Evolutionary conservation across 2,888 invertebrate genomes (phyloP).

Genomic region (Phortica okadai): DNA sequence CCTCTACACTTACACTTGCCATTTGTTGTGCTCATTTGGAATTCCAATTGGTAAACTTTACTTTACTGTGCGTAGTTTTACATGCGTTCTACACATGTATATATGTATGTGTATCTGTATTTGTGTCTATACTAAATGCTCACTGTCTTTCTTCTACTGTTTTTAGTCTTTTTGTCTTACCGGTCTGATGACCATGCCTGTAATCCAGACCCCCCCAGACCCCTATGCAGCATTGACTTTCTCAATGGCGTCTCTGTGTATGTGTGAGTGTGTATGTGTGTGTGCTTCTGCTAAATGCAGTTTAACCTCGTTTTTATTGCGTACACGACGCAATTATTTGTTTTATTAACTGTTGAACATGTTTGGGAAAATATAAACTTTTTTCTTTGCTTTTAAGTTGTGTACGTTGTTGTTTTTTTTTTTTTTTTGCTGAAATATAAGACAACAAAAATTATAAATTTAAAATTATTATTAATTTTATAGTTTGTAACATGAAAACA

Average conservation of each 20-base stretch:
- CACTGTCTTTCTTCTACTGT: conserved; percentile 28
- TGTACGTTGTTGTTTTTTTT: conserved; percentile 29
- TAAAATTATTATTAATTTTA: conserved; percentile 59
- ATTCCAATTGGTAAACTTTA: conserved; percentile 65
- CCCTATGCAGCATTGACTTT: conserved; percentile 37
- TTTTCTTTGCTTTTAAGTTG: conserved; percentile 23
- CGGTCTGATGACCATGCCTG: conserved; percentile 50
- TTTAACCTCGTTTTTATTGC: conserved; percentile 70
- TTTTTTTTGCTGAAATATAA: conserved; percentile 44
- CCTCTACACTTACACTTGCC: conserved; percentile 35
- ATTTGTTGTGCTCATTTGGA: conserved; percentile 55
- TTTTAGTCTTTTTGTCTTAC: conserved; percentile 38
- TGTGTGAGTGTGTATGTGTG: too few relatives aligned
- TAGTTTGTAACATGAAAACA: conserved; percentile 54
- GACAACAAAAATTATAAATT: conserved; percentile 59
- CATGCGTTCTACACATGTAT: neutral
- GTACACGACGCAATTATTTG: conserved; percentile 66
- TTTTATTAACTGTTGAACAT: conserved; percentile 70
- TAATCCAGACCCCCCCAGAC: neutral
- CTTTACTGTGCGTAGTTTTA: neutral
- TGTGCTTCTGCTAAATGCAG: conserved; percentile 45
- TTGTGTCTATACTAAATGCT: neutral
- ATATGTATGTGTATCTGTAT: neutral
- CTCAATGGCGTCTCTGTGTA: conserved; percentile 49
- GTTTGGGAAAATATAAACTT: conserved; percentile 42